Percentiles rank a stretch among this genome's conserved stretches.
Evolutionary conservation across 2,888 invertebrate species (phyloP).

Genomic region (Nomada lathburiana): DNA sequence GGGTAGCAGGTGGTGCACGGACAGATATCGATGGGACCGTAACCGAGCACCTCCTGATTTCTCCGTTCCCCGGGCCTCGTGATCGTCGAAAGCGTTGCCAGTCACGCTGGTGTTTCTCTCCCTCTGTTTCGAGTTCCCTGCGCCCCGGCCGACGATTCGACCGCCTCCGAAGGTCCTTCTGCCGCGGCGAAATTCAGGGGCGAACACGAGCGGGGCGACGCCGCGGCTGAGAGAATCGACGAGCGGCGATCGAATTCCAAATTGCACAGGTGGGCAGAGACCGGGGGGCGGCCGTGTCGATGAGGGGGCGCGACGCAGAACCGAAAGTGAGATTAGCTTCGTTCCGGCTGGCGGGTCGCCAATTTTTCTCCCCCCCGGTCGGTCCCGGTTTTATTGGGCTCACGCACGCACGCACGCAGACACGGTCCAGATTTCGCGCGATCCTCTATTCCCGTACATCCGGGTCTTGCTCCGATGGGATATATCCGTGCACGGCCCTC

Average conservation of each 20-base stretch:
- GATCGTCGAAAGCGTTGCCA: conserved; percentile 11
- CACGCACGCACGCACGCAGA: conserved; percentile 61
- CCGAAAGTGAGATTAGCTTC: conserved; percentile 78
- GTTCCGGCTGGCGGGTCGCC: conserved; percentile 71
- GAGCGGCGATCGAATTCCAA: conserved; percentile 54
- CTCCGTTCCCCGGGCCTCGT: conserved; percentile 30
- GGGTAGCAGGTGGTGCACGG: conserved; percentile 64
- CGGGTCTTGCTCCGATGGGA: conserved; percentile 72
- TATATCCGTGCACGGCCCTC: conserved; percentile 43
- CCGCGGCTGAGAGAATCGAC: not conserved
- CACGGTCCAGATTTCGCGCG: conserved; percentile 71
- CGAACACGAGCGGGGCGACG: not conserved
- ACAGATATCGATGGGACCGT: conserved; percentile 46
- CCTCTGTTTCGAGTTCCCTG: not conserved
- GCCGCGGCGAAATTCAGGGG: not conserved
- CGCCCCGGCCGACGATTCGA: too few species aligned
- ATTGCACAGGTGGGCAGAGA: conserved; percentile 67
- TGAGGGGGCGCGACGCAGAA: conserved; percentile 43
- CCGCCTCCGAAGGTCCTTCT: too few species aligned
- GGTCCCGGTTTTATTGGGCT: conserved; percentile 61
- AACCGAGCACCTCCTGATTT: conserved; percentile 40
- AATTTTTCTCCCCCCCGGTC: conserved; percentile 49
- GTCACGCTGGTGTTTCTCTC: not conserved
- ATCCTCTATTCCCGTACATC: conserved; percentile 77
- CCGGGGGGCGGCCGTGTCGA: not conserved